Base-by-base conservation (phyloP, 2,888 invertebrate species). In the Catocala fraxini region DNA sequence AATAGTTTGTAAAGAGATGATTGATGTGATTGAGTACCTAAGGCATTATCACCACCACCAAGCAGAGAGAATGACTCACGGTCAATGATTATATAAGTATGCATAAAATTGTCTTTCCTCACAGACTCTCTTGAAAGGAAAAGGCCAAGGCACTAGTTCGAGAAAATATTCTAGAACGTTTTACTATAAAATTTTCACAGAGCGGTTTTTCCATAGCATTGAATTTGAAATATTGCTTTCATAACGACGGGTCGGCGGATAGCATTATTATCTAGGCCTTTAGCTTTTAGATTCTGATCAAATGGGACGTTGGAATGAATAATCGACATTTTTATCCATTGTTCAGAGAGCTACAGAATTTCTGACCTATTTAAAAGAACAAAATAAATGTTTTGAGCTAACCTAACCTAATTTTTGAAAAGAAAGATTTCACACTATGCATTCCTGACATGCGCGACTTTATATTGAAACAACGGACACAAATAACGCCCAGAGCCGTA, bases 221-320 rank as follows among this genome's bases (percentile, higher is more conserved):
- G 56, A 74, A 71, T 71, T 77, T 75, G 64, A 75, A 71, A 63
- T 77, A 77, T 77, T 65, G 47, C 62, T 25, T 60, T 64, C 46
- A 42, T 54, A 48, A 54, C 45, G 43, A 49, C 56, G 60, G 58
- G 63, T 59, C 63, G 58, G 33, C 54, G 56, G 51, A 34, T 65
- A 54, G 47, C 25, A 52, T 63, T 63, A 63, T 42, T 45, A 51
- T 51, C 15, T 35, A 11, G 53, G 35, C 49, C 58, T 61, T 60
- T 51, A 43, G 42, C 25, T 54, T 56, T 49, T 42, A 39, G 11
- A 33, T 41, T 59, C 39, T 47, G 53, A 45, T 12, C 35, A 39
- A 12, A 12, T 46, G 4, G 15, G 46, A 15, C 13, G 35, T 9
- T 7, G 35, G 3, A 39, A 39, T 39, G 35, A 39, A 39, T 39